phyloP scores from a whole-genome alignment of 2,888 invertebrate genomes.

The Aleiodes alternator region DNA sequence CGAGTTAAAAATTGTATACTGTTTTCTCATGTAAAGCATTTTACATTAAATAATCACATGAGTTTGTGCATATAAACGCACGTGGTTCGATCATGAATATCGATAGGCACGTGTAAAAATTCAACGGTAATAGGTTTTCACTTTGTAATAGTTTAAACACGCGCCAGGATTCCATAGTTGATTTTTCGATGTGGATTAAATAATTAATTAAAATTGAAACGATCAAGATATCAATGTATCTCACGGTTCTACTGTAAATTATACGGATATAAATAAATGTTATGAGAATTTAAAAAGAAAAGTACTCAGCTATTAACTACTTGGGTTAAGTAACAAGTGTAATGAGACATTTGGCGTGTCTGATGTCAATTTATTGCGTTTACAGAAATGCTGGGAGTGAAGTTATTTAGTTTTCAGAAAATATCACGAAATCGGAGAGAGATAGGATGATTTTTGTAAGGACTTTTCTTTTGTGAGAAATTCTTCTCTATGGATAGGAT shows the following conservation, averaged over 20 bases:
- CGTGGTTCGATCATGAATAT: slow-evolving; percentile 17
- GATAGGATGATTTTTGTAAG: too few relatives aligned
- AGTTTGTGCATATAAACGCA: slow-evolving; percentile 12
- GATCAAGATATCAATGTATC: slow-evolving; percentile 24
- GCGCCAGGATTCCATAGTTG: background rate
- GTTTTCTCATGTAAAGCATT: slow-evolving; percentile 1
- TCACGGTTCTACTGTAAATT: slow-evolving; percentile 6
- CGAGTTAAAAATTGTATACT: background rate
- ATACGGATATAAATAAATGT: background rate
- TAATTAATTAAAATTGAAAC: slow-evolving; percentile 18
- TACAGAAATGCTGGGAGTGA: too few relatives aligned
- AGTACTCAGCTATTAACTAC: too few relatives aligned
- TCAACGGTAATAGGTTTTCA: slow-evolving; percentile 26
- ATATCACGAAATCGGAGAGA: too few relatives aligned
- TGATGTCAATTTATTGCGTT: too few relatives aligned
- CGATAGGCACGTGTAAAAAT: slow-evolving; percentile 22
- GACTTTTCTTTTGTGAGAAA: too few relatives aligned
- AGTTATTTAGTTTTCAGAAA: too few relatives aligned
- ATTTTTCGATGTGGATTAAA: slow-evolving; percentile 11
- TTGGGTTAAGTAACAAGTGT: too few relatives aligned
- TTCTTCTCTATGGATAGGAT: too few relatives aligned
- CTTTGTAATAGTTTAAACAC: slow-evolving; percentile 24
- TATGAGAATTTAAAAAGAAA: too few relatives aligned
- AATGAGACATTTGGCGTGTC: too few relatives aligned
- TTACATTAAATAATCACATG: slow-evolving; percentile 20